Base-by-base conservation (phyloP, 2,797 vertebrate genomes). In the Yasuhikotakia modesta region DNA sequence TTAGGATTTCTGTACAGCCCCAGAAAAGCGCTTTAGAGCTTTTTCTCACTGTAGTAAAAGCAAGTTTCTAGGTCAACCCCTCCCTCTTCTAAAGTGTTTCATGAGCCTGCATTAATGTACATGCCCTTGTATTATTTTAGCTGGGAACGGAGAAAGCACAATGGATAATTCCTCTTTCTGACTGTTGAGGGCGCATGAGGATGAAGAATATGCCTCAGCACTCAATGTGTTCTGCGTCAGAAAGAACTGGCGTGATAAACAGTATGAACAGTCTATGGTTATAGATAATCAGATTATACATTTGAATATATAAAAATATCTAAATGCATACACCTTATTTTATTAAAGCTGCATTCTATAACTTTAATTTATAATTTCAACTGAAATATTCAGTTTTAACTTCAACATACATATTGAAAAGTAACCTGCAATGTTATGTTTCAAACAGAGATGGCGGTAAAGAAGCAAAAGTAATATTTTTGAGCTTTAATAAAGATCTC, bases 111-210 rank as follows among this genome's bases (percentile, higher is more conserved):
- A 81, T 71, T 78, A 78, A 81, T 65, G 76, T 64, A 60, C 75
- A 66, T 46, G 71, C 64, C 50, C 78, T 63, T 76, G 81, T 73
- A 63, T 80, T 72, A 84, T 79, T 67, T 58, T 74, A 76, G 81
- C 65, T 53, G 63, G 17, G 61, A 50, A 76, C 68, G 81, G 71
- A 72, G 35, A 70, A 30, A 60, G 48, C 24, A n/a, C n/a, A 32
- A 43, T 22, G 60, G 58, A 65, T 83, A 89, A 64, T 92, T 77
- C 86, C 86, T 77, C 30, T 55, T 27, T 17, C 76, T 39, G 86
- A 81, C 91, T 91, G 90, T 85, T 90, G 89, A 89, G 90, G 92
- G 90, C 90, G 89, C 84, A 87, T 84, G 76, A 90, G 87, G 88
- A 90, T 81, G 84, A 70, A 86, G 75, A 84, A 83, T 86, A 80